Base-by-base conservation (phyloP, 2,888 invertebrate genomes). In the Luffia ferchaultella region DNA sequence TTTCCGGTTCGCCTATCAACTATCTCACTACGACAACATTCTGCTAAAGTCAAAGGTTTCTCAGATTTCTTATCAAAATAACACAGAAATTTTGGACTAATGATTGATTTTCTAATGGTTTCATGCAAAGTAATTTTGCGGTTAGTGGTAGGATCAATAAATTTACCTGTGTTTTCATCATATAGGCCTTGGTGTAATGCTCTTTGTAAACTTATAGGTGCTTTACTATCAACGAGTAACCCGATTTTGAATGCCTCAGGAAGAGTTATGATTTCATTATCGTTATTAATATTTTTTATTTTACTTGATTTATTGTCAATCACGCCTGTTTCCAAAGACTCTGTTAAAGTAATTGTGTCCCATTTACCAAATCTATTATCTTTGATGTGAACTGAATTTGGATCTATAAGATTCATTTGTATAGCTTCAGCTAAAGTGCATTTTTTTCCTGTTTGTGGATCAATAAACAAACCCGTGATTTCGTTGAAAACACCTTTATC, bases 151-250 rank as follows among this genome's bases (percentile, higher is more conserved):
- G 93, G 92, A 75, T 97, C 96, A 41, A 90, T 86, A 48, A 97
- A 88, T 80, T 93, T 93, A 12, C 95, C 93, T 0, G 89, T 90
- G 53, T 84, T 85, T 53, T 93, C 91, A 59, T 95, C 93, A 64
- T 95, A 95, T 0, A 95, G 77, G 1, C 95, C 95, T 76, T 94
- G 92, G 67, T 94, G 94, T 49, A 96, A 87, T 0, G 93, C 93
- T 62, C 93, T 85, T 66, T 95, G 95, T 30, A 95, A 71, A 15
- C 93, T 93, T 18, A 95, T 88, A 0, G 94, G 90, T 9, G 91
- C 92, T 70, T 92, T 91, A 57, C 89, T 90, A 64, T 95, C 95
- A 53, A 93, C 87, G 46, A 96, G 84, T 52, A 95, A 86, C 17
- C 93, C 94, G 53, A 89, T 85, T 68, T 92, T 90, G 62, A 94